These are phyloP conservation scores for Rhinella marina DNA, from an alignment of 2,797 vertebrate genomes.

Conservation along the genomic window DNA sequence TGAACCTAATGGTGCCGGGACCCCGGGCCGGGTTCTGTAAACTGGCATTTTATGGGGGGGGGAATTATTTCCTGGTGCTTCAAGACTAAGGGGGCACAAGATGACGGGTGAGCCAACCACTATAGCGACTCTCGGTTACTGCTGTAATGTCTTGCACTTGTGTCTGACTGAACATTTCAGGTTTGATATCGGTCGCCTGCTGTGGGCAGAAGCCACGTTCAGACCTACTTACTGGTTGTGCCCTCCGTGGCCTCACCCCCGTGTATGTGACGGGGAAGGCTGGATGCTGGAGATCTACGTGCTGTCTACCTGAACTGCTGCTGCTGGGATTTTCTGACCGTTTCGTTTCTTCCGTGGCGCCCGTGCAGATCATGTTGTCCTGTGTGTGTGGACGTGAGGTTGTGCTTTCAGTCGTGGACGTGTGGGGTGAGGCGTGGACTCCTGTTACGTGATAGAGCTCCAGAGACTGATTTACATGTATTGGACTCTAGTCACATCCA, in stretches of 20 bases:
- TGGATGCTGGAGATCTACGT: neutral
- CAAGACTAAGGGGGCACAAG: too few relatives aligned
- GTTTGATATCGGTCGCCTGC: neutral
- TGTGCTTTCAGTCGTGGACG: neutral
- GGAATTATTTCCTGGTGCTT: too few relatives aligned
- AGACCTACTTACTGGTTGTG: too few relatives aligned
- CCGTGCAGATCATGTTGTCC: neutral
- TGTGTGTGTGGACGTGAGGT: neutral
- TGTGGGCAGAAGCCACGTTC: neutral
- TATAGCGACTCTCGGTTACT: neutral
- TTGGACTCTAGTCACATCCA: neutral
- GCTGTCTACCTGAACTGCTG: neutral
- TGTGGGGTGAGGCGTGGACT: neutral
- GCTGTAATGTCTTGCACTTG: neutral
- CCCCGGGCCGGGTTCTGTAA: neutral
- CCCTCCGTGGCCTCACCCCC: neutral
- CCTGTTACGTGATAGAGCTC: neutral
- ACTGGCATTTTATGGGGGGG: neutral
- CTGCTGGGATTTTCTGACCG: neutral
- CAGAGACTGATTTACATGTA: neutral
- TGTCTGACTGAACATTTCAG: neutral
- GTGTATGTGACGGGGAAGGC: neutral
- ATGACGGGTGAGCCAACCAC: slow-evolving; percentile 1
- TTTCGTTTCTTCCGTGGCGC: neutral
- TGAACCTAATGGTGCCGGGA: too few relatives aligned